phyloP scores from a whole-genome alignment of 2,888 invertebrate genomes.

The Chymomyza amoena region DNA sequence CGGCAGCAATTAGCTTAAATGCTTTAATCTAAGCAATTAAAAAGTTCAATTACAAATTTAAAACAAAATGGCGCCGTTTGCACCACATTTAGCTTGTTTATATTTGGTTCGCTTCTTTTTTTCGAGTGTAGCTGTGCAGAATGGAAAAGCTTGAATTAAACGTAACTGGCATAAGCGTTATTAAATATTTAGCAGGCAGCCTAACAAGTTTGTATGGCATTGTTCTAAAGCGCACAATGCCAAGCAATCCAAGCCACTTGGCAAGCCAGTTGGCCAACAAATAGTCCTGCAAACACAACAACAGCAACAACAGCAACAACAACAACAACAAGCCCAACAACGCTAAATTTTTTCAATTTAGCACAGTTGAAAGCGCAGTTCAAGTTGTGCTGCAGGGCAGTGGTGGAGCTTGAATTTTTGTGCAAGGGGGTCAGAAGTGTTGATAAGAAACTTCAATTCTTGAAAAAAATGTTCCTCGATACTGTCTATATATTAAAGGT shows the following conservation, averaged over 20 bases:
- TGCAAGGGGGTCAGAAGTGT: too few relatives aligned
- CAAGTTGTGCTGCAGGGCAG: constrained; percentile 29
- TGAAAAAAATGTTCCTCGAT: too few relatives aligned
- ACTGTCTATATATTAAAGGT: too few relatives aligned
- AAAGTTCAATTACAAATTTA: constrained; percentile 42
- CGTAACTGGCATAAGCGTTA: constrained; percentile 38
- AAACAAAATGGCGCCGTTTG: constrained; percentile 3
- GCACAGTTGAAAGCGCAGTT: constrained; percentile 55
- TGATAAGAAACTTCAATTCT: too few relatives aligned
- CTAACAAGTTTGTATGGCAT: constrained; percentile 34
- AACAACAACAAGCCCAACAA: too few relatives aligned
- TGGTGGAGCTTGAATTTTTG: too few relatives aligned
- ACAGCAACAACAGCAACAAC: constrained; percentile 16
- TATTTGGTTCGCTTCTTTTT: background rate
- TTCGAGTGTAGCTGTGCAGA: background rate
- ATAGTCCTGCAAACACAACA: constrained; percentile 7
- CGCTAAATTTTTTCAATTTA: constrained; percentile 63
- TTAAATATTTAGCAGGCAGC: constrained; percentile 57
- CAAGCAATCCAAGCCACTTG: constrained; percentile 29
- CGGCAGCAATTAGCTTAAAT: constrained; percentile 7
- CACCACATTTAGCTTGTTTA: background rate
- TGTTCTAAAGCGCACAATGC: constrained; percentile 36
- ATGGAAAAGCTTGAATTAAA: background rate
- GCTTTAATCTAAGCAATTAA: constrained; percentile 20
- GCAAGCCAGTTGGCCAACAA: constrained; percentile 37